Base-by-base conservation (phyloP, 1,140 invertebrate genomes). In the Maniola jurtina region DNA sequence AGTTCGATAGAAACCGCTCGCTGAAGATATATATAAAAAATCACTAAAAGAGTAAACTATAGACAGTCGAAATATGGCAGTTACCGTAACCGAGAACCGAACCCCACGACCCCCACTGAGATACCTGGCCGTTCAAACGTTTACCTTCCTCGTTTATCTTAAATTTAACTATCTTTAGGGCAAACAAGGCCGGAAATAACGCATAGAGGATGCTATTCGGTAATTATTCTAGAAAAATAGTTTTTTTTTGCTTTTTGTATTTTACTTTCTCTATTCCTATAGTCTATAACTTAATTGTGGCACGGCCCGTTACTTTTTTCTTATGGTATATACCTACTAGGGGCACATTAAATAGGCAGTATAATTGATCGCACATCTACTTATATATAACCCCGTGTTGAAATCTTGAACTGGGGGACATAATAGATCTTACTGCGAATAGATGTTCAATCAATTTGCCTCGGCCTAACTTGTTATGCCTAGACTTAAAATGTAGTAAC, bases 11-110 rank as follows among this genome's bases (percentile, higher is more conserved):
- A 9, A 42, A 54, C 50, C 60, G 40, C 40, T 34, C 9, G 38
- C 34, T 57, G 48, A 10, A 25, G 48, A 8, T 16, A 63, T 55
- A 63, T 55, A 25, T 25, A 25, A 70, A 52, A 68, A 59, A 66
- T 36, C 40, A 59, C 62, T 68, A 70, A 65, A 36, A 66, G 58
- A 66, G 62, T 73, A 73, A 76, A 72, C 71, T 57, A 63, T 42
- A 69, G 60, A 74, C 75, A 82, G 76, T 80, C 76, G 64, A 70
- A 61, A 74, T 79, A 81, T 81, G 78, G 79, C 77, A 80, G 81
- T 80, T 73, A 68, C 68, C 58, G 73, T 71, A 67, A 69, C 70
- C 47, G 58, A 66, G 47, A 68, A 66, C 67, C 59, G 52, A 73
- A 75, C 56, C 25, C 52, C 63, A 52, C 50, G 13, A 40, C 56